Evolutionary conservation across 2,113 vertebrate genomes (phyloP), one percentile per base, ranked within the genome.

Genomic region (Carassius gibelio): DNA sequence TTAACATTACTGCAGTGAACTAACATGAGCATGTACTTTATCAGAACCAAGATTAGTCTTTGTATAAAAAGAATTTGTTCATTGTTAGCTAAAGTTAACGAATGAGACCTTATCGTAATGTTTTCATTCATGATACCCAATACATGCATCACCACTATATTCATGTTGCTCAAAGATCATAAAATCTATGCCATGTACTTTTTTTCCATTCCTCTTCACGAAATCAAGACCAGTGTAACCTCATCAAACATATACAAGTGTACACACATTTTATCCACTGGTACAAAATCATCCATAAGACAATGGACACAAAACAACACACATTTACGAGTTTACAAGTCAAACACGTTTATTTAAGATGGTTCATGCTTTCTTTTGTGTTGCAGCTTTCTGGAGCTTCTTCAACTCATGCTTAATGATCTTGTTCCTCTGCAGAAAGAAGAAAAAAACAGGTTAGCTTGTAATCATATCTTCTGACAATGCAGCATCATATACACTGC

Each of bases 401-500:
- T 95, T 98, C 85, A 98, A 93, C 94, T 99, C 98, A 2, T 96
- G 95, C 90, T 96, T 98, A 95, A 99, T 99, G 90, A 99, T 97
- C 92, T 96, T 96, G 94, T 99, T 99, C 88, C 98, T 97, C 98
- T 99, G 96, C 82, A 92, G 89, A 91, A 5, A 74, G 21, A 74
- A 1, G 8, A 0, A 2, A 61, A 55, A 52, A 52, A 15, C 23
- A 52, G 21, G 15, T 61, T 38, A 57, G 26, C 14, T 59, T 9
- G 2, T 34, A 19, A 10, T 75, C 23, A 6, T 15, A 52, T 15
- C 14, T 52, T 10, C 8, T n/a, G 57, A 61, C 57, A n/a, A 21
- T 21, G 11, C 66, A 38, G 1, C 3, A 38, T 19, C 50, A 52
- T 52, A 52, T 15, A 15, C 50, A 52, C 3, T 11, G 5, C 50